These are phyloP conservation scores for Sarotherodon lohbergeri DNA, from an alignment of 2,113 vertebrate species.

Conservation along the genomic window DNA sequence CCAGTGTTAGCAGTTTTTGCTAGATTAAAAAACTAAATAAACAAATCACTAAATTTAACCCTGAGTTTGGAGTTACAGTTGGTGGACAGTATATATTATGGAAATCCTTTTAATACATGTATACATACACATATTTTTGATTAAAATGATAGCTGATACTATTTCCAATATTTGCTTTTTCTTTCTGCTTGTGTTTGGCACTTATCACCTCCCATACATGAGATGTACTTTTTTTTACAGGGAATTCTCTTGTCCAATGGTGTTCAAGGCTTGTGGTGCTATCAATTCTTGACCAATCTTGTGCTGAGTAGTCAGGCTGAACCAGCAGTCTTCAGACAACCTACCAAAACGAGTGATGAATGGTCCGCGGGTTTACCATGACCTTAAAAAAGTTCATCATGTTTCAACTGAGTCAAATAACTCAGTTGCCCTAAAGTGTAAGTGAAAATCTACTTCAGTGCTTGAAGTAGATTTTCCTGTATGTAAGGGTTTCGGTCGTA, in stretches of 20 bases:
- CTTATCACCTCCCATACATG: neutral
- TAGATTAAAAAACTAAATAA: neutral
- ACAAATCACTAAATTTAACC: neutral
- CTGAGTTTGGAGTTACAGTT: neutral
- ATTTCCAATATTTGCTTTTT: neutral
- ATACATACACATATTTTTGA: neutral
- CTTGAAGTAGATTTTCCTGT: no score
- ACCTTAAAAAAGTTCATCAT: neutral
- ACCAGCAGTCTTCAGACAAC: neutral
- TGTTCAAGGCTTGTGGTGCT: neutral
- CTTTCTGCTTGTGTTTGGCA: neutral
- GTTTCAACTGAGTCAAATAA: neutral
- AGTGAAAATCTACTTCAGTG: no score
- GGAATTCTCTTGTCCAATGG: neutral
- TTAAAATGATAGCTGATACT: neutral
- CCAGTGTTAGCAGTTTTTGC: neutral
- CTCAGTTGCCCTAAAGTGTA: no score
- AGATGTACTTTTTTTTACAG: neutral
- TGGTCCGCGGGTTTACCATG: neutral
- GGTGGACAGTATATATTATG: neutral
- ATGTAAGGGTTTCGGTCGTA: no score
- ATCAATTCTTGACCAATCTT: slow-evolving; percentile 4
- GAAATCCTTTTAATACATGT: neutral
- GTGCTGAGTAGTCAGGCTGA: neutral
- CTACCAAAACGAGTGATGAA: neutral